Percentiles rank a stretch among this genome's conserved stretches.
phyloP scores from a whole-genome alignment of 1,140 invertebrate species.

The Drosophila bipectinata region DNA sequence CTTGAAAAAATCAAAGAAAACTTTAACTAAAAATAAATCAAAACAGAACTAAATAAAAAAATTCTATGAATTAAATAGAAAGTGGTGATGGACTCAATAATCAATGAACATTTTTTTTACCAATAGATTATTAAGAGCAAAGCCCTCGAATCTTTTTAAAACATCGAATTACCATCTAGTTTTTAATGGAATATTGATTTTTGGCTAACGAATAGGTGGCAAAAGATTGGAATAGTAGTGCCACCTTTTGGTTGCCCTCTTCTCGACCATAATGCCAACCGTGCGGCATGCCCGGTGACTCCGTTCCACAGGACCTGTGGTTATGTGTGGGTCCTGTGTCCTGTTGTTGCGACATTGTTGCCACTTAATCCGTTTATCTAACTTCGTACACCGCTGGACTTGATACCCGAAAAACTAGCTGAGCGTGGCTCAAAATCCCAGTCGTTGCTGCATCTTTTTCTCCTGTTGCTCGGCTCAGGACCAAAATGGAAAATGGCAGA shows the following conservation, averaged over 20 bases:
- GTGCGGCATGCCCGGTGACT: neutral
- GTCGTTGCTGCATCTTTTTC: conserved; percentile 27
- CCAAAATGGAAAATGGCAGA: conserved; percentile 4
- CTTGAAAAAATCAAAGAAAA: neutral
- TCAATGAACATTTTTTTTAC: too few relatives aligned
- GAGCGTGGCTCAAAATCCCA: conserved; percentile 67
- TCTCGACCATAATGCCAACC: conserved; percentile 3
- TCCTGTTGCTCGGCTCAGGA: conserved; percentile 28
- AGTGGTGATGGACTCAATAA: too few relatives aligned
- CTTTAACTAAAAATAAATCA: conserved; percentile 4
- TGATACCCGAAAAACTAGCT: conserved; percentile 69
- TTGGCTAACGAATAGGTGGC: conserved; percentile 40
- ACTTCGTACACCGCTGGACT: conserved; percentile 84
- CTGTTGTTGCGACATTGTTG: conserved; percentile 68
- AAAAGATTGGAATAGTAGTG: conserved; percentile 1
- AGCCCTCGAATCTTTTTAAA: too few relatives aligned
- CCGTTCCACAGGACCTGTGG: conserved; percentile 1
- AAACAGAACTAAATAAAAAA: conserved; percentile 28
- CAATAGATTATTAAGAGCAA: too few relatives aligned
- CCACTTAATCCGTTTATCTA: conserved; percentile 84
- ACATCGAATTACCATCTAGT: neutral
- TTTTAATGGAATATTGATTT: conserved; percentile 70
- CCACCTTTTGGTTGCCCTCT: conserved; percentile 32
- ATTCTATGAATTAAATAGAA: neutral
- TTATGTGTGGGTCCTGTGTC: conserved; percentile 19